Base-by-base conservation (phyloP, 2,888 invertebrate species). In the Pseudanteris insignis region DNA sequence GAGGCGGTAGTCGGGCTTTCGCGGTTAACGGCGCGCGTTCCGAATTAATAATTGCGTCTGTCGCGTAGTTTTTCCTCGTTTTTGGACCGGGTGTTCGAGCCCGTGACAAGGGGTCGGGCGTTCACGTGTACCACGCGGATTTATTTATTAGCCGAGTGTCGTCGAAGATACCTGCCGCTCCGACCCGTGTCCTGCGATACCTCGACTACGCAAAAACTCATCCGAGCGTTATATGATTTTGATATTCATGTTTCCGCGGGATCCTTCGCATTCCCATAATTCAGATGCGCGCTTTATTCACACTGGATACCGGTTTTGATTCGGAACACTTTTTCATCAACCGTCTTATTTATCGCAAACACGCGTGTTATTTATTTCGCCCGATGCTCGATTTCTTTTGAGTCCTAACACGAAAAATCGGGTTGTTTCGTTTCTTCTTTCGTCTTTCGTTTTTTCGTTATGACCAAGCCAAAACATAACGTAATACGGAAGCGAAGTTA, bases 111-210 rank as follows among this genome's bases (percentile, higher is more conserved):
- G 53, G 55, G 55, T 58, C 62, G 46, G 4, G n/a, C n/a, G n/a
- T n/a, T n/a, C n/a, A n/a, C n/a, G n/a, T 64, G 62, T 48, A 60
- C 61, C 62, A 63, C 61, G 53, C 70, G 71, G 7, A 71, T 73
- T 72, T 73, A 72, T 75, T 76, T 77, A 76, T 76, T 72, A 67
- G 64, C 70, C 68, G n/a, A n/a, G n/a, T n/a, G n/a, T n/a, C n/a
- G n/a, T 67, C 68, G 67, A 67, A 64, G 33, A 41, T 59, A 33
- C 59, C 46, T 43, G 53, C 53, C 38, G 64, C 43, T 51, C 33
- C 15, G 21, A 7, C 38, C 37, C 29, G 29, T 29, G 37, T 58
- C 50, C 41, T 44, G n/a, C 25, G 11, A 21, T 25, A 34, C 18
- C 43, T 29, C 5, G 40, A 28, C 33, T 30, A 13, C 4, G 28